Percentiles rank a stretch among this genome's conserved stretches.
Evolutionary conservation across 2,113 vertebrate species (phyloP).

Genomic region (Corapipo altera): DNA sequence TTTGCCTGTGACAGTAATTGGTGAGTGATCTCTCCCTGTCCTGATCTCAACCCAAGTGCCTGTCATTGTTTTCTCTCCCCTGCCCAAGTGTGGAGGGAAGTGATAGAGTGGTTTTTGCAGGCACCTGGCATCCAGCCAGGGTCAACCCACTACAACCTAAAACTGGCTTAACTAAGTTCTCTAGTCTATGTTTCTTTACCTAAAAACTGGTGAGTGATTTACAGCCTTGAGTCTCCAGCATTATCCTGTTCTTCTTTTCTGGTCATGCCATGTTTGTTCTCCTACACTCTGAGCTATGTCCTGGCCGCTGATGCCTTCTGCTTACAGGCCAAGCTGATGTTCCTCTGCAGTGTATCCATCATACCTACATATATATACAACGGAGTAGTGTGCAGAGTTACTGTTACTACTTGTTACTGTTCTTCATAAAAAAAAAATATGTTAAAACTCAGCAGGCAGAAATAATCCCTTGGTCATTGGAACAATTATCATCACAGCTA

Average conservation of each 20-base stretch:
- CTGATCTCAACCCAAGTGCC: accelerated
- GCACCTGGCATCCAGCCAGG: not conserved
- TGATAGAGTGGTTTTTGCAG: accelerated
- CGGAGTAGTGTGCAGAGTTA: not conserved
- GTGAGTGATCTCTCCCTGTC: not conserved
- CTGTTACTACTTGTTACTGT: not conserved
- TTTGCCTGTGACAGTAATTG: not conserved
- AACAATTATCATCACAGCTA: not conserved
- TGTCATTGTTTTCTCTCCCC: not conserved
- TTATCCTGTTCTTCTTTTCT: not conserved
- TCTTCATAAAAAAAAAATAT: not conserved
- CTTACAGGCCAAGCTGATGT: not conserved
- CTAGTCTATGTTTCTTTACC: not conserved
- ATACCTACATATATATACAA: not conserved
- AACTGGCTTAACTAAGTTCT: not conserved
- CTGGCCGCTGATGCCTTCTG: not conserved
- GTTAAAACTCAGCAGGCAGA: not conserved
- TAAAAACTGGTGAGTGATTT: not conserved
- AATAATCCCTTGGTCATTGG: not conserved
- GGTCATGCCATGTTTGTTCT: not conserved
- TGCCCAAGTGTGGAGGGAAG: not conserved
- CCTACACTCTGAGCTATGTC: not conserved
- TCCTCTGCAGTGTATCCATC: not conserved
- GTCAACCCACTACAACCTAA: not conserved
- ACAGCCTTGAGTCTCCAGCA: not conserved